Evolutionary conservation across 2,797 vertebrate genomes (phyloP).

Genomic region (Oreonectes daqikongensis): DNA sequence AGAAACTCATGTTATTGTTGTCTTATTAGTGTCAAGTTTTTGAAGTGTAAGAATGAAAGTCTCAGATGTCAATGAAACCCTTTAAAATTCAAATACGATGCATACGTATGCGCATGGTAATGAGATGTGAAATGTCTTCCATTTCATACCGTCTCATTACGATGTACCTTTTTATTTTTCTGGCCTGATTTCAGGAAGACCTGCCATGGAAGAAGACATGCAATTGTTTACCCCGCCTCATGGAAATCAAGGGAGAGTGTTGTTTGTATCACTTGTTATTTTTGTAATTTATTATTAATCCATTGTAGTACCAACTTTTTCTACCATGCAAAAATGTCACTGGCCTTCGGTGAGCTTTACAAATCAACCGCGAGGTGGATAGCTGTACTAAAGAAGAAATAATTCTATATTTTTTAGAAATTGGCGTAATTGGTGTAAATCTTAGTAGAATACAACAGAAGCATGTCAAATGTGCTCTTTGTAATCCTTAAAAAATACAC

Average conservation of each 20-base stretch:
- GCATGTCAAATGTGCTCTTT: slow-evolving; percentile 44
- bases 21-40: slow-evolving; percentile 63
- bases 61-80: slow-evolving; percentile 60
- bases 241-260: slow-evolving; percentile 23
- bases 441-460: slow-evolving; percentile 19
- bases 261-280: slow-evolving; percentile 31
- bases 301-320: slow-evolving; percentile 23
- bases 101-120: slow-evolving; percentile 43
- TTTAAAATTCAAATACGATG: slow-evolving; percentile 66
- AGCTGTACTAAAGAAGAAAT: slow-evolving; percentile 18
- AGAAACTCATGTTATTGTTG: slow-evolving; percentile 53
- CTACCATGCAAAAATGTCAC: slow-evolving; percentile 25
- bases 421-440: slow-evolving; percentile 20
- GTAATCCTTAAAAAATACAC: slow-evolving; percentile 44
- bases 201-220: slow-evolving; percentile 22
- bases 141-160: slow-evolving; percentile 35
- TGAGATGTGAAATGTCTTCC: slow-evolving; percentile 35
- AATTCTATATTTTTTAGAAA: slow-evolving; percentile 29
- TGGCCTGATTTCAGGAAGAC: not conserved
- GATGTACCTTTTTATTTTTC: not conserved
- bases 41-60: slow-evolving; percentile 52
- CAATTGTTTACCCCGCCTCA: slow-evolving; percentile 26
- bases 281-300: slow-evolving; percentile 42
- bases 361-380: slow-evolving; percentile 1
- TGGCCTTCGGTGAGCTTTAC: slow-evolving; percentile 16